Conservation (phyloP, 2,113 vertebrate genomes). For the Cygnus atratus region DNA sequence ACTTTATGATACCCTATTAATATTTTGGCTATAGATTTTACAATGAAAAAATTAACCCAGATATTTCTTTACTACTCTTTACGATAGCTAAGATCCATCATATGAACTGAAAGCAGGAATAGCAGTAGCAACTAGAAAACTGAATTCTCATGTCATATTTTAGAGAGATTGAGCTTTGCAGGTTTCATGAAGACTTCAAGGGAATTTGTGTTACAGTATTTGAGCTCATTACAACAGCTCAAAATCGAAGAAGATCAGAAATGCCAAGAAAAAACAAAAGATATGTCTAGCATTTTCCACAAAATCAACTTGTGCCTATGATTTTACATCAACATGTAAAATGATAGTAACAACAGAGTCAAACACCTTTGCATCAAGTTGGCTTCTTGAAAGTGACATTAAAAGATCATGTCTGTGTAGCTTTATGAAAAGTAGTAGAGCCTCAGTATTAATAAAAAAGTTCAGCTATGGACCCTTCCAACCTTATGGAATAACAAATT, state of each 20-base stretch:
- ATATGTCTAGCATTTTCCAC: constrained; percentile 26
- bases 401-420: neutral
- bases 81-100: neutral
- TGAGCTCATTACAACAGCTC: constrained; percentile 59
- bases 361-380: constrained; percentile 1
- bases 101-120: neutral
- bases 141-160: constrained; percentile 40
- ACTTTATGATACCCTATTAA: neutral
- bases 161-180: constrained; percentile 62
- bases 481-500: neutral
- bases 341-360: constrained; percentile 25
- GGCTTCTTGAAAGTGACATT: neutral
- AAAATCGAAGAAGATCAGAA: constrained; percentile 60
- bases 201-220: constrained; percentile 34
- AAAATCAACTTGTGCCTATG: constrained; percentile 43
- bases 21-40: neutral
- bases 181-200: constrained; percentile 58
- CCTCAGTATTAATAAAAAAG: neutral
- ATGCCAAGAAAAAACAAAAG: constrained; percentile 62
- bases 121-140: constrained; percentile 10
- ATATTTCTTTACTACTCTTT: neutral
- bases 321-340: constrained; percentile 49
- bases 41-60: neutral
- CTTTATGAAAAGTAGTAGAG: neutral
- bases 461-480: neutral